phyloP scores from a whole-genome alignment of 2,113 vertebrate genomes.

The Notothenia coriiceps region DNA sequence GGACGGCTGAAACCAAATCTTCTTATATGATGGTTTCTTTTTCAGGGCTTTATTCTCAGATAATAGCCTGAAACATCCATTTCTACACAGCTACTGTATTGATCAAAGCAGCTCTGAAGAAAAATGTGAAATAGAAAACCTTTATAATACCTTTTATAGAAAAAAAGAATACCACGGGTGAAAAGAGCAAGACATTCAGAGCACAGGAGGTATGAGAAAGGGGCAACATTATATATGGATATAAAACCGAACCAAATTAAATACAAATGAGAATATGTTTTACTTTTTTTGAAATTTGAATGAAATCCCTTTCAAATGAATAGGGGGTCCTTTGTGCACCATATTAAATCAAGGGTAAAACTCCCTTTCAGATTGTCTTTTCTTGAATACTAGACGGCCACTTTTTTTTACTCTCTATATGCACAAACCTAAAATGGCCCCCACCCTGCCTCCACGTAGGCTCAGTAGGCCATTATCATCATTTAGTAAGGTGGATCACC shows the following conservation, averaged over 20 bases:
- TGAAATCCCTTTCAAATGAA: not conserved
- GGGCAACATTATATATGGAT: not conserved
- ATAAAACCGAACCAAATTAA: not conserved
- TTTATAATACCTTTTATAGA: not conserved
- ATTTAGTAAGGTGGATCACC: too few species aligned
- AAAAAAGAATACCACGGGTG: conserved; percentile 1
- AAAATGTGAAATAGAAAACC: conserved; percentile 23
- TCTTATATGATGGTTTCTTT: conserved; percentile 27
- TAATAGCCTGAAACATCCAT: conserved; percentile 38
- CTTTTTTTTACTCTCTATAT: too few species aligned
- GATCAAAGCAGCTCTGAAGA: conserved; percentile 26
- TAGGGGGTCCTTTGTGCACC: not conserved
- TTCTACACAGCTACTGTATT: conserved; percentile 43
- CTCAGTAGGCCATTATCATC: too few species aligned
- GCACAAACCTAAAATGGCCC: too few species aligned
- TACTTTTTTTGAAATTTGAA: not conserved
- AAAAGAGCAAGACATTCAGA: conserved; percentile 7
- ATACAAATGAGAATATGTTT: not conserved
- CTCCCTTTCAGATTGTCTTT: not conserved
- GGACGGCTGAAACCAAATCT: conserved; percentile 51
- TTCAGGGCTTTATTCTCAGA: conserved; percentile 44
- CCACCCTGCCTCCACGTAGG: too few species aligned
- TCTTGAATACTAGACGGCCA: too few species aligned
- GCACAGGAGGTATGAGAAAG: not conserved
- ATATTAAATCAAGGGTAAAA: not conserved